These are phyloP conservation scores for Nymphalis io DNA, from an alignment of 1,140 invertebrate genomes.

Conservation along the genomic window DNA sequence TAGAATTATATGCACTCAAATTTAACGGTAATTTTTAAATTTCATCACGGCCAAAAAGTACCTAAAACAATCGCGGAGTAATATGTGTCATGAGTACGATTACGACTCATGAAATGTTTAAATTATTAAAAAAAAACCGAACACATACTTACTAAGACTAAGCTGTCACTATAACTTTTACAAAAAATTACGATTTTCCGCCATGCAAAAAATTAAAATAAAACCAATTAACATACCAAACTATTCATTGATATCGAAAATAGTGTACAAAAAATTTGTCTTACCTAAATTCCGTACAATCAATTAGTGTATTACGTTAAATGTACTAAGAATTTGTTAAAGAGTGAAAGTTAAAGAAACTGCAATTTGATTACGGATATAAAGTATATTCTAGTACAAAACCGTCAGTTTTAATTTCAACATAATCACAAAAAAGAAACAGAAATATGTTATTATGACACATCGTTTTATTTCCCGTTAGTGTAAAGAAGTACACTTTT, in stretches of 20 bases:
- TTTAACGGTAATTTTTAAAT: no score
- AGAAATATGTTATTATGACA: background rate
- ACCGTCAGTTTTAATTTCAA: background rate
- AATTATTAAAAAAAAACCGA: no score
- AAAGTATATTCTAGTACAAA: background rate
- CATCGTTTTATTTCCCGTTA: background rate
- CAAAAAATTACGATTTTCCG: background rate
- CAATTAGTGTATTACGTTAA: background rate
- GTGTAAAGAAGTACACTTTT: background rate
- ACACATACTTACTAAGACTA: no score
- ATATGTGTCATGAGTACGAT: no score
- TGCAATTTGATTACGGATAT: background rate
- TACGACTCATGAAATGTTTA: no score
- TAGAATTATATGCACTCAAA: no score
- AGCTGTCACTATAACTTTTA: no score
- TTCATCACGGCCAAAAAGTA: no score
- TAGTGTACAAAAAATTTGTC: background rate
- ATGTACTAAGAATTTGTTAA: background rate
- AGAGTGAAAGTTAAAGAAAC: slow-evolving; percentile 5
- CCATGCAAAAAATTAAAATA: background rate
- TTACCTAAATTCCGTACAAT: background rate
- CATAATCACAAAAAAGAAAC: background rate
- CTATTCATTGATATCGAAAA: background rate
- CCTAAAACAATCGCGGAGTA: no score
- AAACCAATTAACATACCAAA: slow-evolving; percentile 13